A percentile compares a stretch with the other conserved stretches of the same genome.
Conservation (phyloP, 2,797 vertebrate genomes). For the Acanthurus lineatus region DNA sequence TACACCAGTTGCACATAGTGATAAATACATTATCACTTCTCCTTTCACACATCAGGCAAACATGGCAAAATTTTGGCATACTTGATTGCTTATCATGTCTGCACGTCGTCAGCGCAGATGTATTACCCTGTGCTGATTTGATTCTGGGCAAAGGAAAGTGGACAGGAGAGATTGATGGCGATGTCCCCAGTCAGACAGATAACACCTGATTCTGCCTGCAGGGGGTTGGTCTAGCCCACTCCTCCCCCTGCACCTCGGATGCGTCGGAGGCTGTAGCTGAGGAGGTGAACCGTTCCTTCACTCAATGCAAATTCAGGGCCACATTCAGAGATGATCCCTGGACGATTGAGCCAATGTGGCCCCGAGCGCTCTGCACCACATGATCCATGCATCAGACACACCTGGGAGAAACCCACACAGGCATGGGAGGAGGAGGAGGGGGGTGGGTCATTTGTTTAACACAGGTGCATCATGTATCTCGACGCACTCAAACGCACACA, state of each 20-base stretch:
- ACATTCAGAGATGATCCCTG: conserved; percentile 85
- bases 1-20: conserved; percentile 42
- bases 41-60: conserved; percentile 52
- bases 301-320: conserved; percentile 84
- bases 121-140: conserved; percentile 73
- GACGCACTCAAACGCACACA: conserved; percentile 41
- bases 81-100: conserved; percentile 62
- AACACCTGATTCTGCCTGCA: conserved; percentile 85
- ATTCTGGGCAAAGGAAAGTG: conserved; percentile 76
- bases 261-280: conserved; percentile 65
- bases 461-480: conserved; percentile 75
- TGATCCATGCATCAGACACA: conserved; percentile 83
- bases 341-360: conserved; percentile 80
- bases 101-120: conserved; percentile 71
- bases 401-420: conserved; percentile 82
- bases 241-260: conserved; percentile 70
- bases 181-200: conserved; percentile 85
- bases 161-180: conserved; percentile 85
- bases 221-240: conserved; percentile 76
- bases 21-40: conserved; percentile 48
- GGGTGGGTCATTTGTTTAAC: conserved; percentile 81
- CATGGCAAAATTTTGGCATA: conserved; percentile 51
- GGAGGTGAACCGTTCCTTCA: conserved; percentile 81
- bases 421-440: conserved; percentile 38
- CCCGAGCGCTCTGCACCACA: conserved; percentile 78